A percentile compares a stretch with the other conserved stretches of the same genome.
phyloP scores from a whole-genome alignment of 2,113 vertebrate species.

The Oncorhynchus gorbuscha region DNA sequence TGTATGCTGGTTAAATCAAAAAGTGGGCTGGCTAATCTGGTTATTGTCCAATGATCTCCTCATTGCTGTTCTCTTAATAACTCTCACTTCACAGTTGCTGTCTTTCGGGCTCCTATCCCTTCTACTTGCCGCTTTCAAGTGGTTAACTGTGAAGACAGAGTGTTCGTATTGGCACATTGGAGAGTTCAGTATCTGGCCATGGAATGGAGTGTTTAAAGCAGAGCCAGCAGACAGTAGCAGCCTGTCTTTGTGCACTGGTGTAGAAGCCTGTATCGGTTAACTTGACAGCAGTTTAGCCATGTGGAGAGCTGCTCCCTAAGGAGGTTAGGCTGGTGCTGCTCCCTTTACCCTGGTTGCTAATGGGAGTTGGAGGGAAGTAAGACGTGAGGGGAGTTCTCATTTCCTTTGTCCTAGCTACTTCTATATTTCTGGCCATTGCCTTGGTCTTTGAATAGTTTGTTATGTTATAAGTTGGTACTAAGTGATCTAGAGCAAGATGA shows the following conservation, averaged over 20 bases:
- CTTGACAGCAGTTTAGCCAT: constrained; percentile 68
- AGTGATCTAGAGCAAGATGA: no score
- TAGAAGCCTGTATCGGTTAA: constrained; percentile 59
- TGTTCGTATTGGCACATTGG: constrained; percentile 48
- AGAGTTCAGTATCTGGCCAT: constrained; percentile 50
- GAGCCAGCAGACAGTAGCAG: constrained; percentile 40
- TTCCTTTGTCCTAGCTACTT: no score
- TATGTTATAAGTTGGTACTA: no score
- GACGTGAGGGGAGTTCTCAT: no score
- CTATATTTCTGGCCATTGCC: no score
- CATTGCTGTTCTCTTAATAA: background rate
- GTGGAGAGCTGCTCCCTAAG: constrained; percentile 34
- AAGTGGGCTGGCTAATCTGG: background rate
- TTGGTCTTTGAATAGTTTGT: no score
- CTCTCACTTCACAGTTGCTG: background rate
- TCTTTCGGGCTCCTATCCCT: background rate
- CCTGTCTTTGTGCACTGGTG: constrained; percentile 62
- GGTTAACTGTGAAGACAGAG: constrained; percentile 37
- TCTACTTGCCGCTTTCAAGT: background rate
- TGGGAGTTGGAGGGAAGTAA: background rate
- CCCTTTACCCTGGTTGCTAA: background rate
- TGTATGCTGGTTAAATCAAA: background rate
- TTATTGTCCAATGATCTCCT: background rate
- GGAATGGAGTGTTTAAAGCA: constrained; percentile 14
- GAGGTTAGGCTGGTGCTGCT: constrained; percentile 23